phyloP scores from a whole-genome alignment of 2,113 vertebrate genomes.

The Trichechus manatus region DNA sequence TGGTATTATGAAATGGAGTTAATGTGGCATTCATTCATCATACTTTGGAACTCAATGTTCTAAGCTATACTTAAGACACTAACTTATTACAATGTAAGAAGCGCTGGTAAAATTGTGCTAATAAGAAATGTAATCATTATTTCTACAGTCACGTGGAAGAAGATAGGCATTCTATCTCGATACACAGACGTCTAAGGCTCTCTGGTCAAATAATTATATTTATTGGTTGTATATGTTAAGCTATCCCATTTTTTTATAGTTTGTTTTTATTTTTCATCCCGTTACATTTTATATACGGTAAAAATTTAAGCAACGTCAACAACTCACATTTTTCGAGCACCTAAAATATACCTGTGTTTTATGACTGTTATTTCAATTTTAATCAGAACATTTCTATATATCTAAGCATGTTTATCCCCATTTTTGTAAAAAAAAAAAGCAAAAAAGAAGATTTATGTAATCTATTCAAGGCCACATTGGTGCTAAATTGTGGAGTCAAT shows the following conservation, averaged over 20 bases:
- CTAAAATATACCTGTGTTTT: neutral
- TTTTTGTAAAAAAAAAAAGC: neutral
- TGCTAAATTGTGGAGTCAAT: neutral
- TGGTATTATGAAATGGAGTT: neutral
- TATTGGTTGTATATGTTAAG: neutral
- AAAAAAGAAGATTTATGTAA: neutral
- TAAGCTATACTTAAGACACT: neutral
- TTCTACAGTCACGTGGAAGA: neutral
- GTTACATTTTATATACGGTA: neutral
- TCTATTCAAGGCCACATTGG: neutral
- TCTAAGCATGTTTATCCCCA: neutral
- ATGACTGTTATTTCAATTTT: neutral
- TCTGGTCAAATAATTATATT: neutral
- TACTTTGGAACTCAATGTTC: neutral
- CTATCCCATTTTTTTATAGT: neutral
- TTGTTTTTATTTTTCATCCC: neutral
- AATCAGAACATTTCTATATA: neutral
- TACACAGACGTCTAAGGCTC: neutral
- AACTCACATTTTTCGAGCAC: neutral
- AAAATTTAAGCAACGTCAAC: conserved; percentile 8
- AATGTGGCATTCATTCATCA: neutral
- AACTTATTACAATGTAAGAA: neutral
- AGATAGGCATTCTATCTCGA: neutral
- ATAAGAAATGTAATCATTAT: neutral
- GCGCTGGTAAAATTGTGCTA: neutral